phyloP scores from a whole-genome alignment of 2,888 invertebrate genomes.

The Meiosimyza platycephala region DNA sequence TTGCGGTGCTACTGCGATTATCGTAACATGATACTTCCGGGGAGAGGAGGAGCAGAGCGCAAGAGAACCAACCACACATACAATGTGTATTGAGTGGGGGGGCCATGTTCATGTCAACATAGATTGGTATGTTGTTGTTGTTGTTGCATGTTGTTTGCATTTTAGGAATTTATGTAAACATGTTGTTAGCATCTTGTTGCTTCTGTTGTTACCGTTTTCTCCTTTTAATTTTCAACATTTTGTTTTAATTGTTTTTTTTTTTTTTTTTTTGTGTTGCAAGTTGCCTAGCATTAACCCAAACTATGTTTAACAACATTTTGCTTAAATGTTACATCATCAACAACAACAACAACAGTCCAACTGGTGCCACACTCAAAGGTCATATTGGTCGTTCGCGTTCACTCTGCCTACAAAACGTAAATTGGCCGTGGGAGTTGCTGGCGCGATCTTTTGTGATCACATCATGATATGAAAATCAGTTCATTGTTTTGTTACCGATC shows the following conservation, averaged over 20 bases:
- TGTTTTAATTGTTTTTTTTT: neutral
- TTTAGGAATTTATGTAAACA: slow-evolving; percentile 64
- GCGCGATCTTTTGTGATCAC: neutral
- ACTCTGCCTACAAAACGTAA: slow-evolving; percentile 35
- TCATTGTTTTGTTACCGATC: slow-evolving; percentile 27
- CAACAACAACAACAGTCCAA: slow-evolving; percentile 30
- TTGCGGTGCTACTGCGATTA: slow-evolving; percentile 35
- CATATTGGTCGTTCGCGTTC: slow-evolving; percentile 48
- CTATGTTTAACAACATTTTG: slow-evolving; percentile 30
- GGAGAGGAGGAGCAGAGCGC: neutral
- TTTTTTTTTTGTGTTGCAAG: too few species aligned
- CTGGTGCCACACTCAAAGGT: slow-evolving; percentile 50
- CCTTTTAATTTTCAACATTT: slow-evolving; percentile 7
- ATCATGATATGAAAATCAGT: slow-evolving; percentile 41
- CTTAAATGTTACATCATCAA: slow-evolving; percentile 6
- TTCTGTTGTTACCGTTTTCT: slow-evolving; percentile 40
- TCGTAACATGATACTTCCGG: slow-evolving; percentile 11
- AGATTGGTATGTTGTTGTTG: slow-evolving; percentile 12
- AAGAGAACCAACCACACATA: neutral
- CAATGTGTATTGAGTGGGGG: slow-evolving; percentile 23
- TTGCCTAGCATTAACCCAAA: slow-evolving; percentile 25
- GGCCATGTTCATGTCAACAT: slow-evolving; percentile 57
- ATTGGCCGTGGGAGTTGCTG: neutral
- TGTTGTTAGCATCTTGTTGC: slow-evolving; percentile 55
- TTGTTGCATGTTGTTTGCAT: slow-evolving; percentile 57